Conservation (phyloP, 1,140 invertebrate species). For the Odontomachus brunneus region DNA sequence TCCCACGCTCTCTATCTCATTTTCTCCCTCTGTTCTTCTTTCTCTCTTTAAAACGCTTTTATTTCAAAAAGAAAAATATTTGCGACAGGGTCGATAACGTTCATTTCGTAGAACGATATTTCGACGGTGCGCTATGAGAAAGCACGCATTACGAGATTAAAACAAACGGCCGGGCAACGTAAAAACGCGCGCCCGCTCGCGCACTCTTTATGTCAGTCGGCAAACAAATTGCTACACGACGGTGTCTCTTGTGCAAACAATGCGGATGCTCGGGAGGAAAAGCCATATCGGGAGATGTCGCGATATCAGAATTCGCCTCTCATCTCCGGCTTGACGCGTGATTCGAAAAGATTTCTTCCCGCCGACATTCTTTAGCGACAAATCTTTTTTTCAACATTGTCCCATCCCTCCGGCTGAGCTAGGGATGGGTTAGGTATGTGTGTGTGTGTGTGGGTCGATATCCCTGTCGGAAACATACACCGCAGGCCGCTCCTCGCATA, state of each 20-base stretch:
- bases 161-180: slow-evolving; percentile 28
- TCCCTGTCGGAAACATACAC: slow-evolving; percentile 27
- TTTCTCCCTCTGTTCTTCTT: no score
- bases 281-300: no score
- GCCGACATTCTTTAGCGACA: not conserved
- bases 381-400: slow-evolving; percentile 41
- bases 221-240: slow-evolving; percentile 27
- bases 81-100: slow-evolving; percentile 13
- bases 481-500: slow-evolving; percentile 29
- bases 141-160: slow-evolving; percentile 57
- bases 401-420: not conserved
- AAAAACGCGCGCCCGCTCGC: slow-evolving; percentile 17
- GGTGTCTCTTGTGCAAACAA: slow-evolving; percentile 3
- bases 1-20: no score
- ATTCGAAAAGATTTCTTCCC: not conserved
- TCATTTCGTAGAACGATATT: slow-evolving; percentile 41
- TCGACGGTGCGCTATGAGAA: slow-evolving; percentile 5
- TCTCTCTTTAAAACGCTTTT: not conserved
- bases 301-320: not conserved
- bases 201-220: slow-evolving; percentile 15
- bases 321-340: not conserved
- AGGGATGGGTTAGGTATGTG: slow-evolving; percentile 8
- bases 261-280: not conserved
- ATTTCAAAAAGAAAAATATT: slow-evolving; percentile 31
- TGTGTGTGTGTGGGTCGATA: slow-evolving; percentile 4